Evolutionary conservation across 2,113 vertebrate species (phyloP).

Genomic region (Pyxicephalus adspersus): DNA sequence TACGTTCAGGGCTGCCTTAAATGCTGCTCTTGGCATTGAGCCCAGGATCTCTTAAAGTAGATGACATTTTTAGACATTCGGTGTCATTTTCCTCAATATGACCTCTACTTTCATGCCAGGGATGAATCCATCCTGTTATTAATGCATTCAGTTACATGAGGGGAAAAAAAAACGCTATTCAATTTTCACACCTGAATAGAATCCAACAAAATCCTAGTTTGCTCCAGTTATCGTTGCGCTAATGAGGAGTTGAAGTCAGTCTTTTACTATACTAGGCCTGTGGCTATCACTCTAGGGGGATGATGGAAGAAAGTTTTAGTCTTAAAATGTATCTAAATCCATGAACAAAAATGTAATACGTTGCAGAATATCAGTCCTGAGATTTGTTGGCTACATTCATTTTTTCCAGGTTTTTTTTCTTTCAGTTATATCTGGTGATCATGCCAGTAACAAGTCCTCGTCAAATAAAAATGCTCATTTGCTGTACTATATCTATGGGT

Average conservation of each 20-base stretch:
- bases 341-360: too few species aligned
- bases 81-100: conserved; percentile 69
- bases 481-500: too few species aligned
- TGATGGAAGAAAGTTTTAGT: too few species aligned
- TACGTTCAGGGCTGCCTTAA: conserved; percentile 63
- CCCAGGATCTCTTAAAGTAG: conserved; percentile 68
- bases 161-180: conserved; percentile 20
- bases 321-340: too few species aligned
- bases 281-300: background rate
- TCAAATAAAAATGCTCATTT: too few species aligned
- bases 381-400: too few species aligned
- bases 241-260: background rate
- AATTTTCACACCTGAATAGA: conserved; percentile 61
- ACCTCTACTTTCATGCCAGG: conserved; percentile 66
- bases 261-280: background rate
- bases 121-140: conserved; percentile 62
- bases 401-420: too few species aligned
- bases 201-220: conserved; percentile 46
- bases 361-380: too few species aligned
- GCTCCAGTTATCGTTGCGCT: conserved; percentile 8
- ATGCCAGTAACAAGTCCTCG: too few species aligned
- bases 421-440: too few species aligned
- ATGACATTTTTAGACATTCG: conserved; percentile 67
- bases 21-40: conserved; percentile 67
- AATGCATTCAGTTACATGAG: conserved; percentile 58